Percentiles rank a stretch among this genome's conserved stretches.
Evolutionary conservation across 2,797 vertebrate species (phyloP).

Genomic region (Tamandua tetradactyla): DNA sequence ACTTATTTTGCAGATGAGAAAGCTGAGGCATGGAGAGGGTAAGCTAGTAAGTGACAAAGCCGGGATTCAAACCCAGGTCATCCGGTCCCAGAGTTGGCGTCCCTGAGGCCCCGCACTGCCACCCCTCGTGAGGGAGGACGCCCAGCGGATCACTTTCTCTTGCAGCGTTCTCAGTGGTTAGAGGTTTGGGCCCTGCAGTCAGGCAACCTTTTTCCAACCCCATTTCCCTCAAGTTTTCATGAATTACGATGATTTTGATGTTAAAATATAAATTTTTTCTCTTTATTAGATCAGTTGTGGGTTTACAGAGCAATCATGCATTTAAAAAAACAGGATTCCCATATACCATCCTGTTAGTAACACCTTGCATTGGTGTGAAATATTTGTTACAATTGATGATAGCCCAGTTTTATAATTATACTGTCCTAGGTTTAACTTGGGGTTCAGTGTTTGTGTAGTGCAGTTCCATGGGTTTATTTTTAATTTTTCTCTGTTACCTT

Average conservation of each 20-base stretch:
- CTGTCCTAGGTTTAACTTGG: no score
- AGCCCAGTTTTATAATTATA: no score
- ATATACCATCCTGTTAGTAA: no score
- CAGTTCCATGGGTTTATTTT: no score
- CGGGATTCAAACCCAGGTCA: background rate
- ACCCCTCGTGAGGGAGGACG: fast-evolving
- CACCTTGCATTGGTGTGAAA: no score
- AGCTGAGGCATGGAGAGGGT: background rate
- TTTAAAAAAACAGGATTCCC: no score
- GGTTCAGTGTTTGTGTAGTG: no score
- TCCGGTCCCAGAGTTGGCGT: background rate
- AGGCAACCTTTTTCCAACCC: background rate
- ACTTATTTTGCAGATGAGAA: background rate
- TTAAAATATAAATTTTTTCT: background rate
- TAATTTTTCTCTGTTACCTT: no score
- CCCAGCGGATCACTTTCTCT: fast-evolving
- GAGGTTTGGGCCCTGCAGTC: background rate
- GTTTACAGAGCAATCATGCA: no score
- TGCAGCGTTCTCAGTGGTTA: no score
- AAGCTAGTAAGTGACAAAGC: background rate
- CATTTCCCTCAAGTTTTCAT: background rate
- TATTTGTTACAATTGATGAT: no score
- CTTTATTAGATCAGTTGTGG: no score
- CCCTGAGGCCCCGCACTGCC: background rate
- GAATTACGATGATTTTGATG: background rate